Evolutionary conservation across 2,888 invertebrate species (phyloP), one percentile per base, ranked within the genome.

Genomic region (Ectemnius cavifrons): DNA sequence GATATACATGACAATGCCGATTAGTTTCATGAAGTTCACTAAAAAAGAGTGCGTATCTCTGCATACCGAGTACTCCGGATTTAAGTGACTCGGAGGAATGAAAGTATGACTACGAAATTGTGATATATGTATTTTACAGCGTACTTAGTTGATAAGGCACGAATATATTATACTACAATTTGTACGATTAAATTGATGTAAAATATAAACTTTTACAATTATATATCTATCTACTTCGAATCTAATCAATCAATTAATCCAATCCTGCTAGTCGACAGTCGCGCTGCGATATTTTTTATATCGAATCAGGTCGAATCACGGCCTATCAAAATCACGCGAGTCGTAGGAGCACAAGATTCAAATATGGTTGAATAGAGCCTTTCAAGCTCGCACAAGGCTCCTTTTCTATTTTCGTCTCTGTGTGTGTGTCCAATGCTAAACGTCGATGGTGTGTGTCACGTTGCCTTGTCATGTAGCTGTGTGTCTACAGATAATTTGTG

Each of bases 71-170:
- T 75, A 68, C 47, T 66, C 68, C 73, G n/a, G 58, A 47, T 59
- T 13, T 11, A 1, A 2, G 1, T n/a, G 23, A 23, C 23, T 63
- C 14, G 14, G 52, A 62, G 66, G 59, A 62, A 63, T 2, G 47
- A 68, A 63, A 69, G 63, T 63, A 60, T 69, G 58, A 73, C 46
- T 63, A 49, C 46, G 52, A 73, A 63, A 69, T 73, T 75, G 73
- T 75, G 73, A 75, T 73, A 75, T 47, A 2, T 23, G 23, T 23
- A n/a, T 69, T 75, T 66, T 75, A 49, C 47, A 52, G 60, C 27
- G 64, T 47, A 23, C 45, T 14, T 69, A 73, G 23, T 45, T 59
- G n/a, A 6, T 63, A 66, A 65, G 23, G 23, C 45, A 62, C 58
- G 27, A 64, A 20, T 65, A 65, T 60, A 67, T 67, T 37, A 6